These are phyloP conservation scores for Caenorhabditis uteleia DNA, from an alignment of 2,888 invertebrate species.

Conservation along the genomic window DNA sequence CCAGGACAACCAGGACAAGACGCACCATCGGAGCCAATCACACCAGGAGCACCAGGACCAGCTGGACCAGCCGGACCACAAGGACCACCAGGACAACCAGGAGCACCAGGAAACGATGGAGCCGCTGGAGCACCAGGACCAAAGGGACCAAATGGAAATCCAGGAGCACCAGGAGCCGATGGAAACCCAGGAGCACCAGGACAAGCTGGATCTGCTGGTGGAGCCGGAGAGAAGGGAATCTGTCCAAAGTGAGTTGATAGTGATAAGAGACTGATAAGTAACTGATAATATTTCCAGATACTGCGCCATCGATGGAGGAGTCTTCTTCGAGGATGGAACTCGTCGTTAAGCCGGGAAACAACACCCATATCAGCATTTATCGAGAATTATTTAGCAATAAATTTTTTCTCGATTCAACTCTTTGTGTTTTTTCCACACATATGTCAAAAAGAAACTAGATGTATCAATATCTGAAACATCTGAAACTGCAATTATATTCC, in stretches of 20 bases:
- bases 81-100: constrained; percentile 45
- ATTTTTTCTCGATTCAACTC: no score
- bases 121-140: constrained; percentile 46
- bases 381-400: no score
- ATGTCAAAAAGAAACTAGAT: no score
- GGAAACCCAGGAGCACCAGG: constrained; percentile 51
- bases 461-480: no score
- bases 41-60: constrained; percentile 47
- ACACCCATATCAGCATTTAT: no score
- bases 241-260: constrained; percentile 24
- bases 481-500: no score
- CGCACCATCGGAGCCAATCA: constrained; percentile 41
- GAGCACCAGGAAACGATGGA: constrained; percentile 42
- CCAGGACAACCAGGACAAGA: constrained; percentile 45
- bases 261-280: not conserved
- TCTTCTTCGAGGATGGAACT: constrained; percentile 4
- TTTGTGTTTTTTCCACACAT: no score
- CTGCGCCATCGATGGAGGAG: constrained; percentile 6
- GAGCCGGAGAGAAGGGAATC: constrained; percentile 48
- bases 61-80: constrained; percentile 43
- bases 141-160: constrained; percentile 49
- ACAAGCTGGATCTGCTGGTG: constrained; percentile 50
- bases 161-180: constrained; percentile 46
- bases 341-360: constrained; percentile 5
- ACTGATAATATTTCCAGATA: not conserved